Percentiles rank a stretch among this genome's conserved stretches.
Conservation (phyloP, 1,140 invertebrate genomes). For the Drosophila littoralis region DNA sequence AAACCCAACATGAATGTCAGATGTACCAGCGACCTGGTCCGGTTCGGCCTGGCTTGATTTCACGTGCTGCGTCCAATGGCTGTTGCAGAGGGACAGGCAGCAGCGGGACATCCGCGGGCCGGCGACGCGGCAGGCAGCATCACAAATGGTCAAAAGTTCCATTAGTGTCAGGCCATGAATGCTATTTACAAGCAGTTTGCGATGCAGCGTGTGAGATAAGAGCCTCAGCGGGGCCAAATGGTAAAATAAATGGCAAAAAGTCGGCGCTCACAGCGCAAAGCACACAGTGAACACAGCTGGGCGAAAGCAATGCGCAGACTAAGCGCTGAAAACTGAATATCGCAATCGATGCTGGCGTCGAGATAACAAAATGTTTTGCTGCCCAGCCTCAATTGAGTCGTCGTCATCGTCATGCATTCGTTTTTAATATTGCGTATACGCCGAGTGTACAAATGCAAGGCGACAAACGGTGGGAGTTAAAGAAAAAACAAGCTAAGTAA, state of each 20-base stretch:
- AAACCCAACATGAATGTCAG: slow-evolving; percentile 16
- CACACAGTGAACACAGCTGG: slow-evolving; percentile 39
- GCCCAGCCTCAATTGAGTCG: slow-evolving; percentile 66
- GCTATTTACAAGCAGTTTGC: slow-evolving; percentile 74
- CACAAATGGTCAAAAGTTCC: slow-evolving; percentile 70
- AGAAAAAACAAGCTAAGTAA: slow-evolving; percentile 57
- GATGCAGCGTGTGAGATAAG: slow-evolving; percentile 68
- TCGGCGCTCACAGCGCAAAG: slow-evolving; percentile 13
- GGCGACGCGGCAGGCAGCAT: slow-evolving; percentile 8
- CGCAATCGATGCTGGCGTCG: slow-evolving; percentile 64
- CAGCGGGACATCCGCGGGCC: background rate
- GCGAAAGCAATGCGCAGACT: slow-evolving; percentile 14
- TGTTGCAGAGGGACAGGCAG: background rate
- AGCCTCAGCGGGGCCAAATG: slow-evolving; percentile 48
- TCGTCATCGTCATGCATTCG: slow-evolving; percentile 22
- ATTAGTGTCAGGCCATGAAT: slow-evolving; percentile 75
- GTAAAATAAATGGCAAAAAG: slow-evolving; percentile 57
- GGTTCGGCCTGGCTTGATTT: slow-evolving; percentile 3
- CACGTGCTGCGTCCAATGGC: slow-evolving; percentile 16
- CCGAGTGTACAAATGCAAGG: slow-evolving; percentile 48
- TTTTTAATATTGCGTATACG: slow-evolving; percentile 56
- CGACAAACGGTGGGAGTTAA: slow-evolving; percentile 18
- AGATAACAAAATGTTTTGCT: slow-evolving; percentile 74
- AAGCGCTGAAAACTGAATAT: slow-evolving; percentile 59
- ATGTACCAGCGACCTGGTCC: slow-evolving; percentile 5